phyloP scores from a whole-genome alignment of 2,113 vertebrate genomes.

The Calyptomena viridis region DNA sequence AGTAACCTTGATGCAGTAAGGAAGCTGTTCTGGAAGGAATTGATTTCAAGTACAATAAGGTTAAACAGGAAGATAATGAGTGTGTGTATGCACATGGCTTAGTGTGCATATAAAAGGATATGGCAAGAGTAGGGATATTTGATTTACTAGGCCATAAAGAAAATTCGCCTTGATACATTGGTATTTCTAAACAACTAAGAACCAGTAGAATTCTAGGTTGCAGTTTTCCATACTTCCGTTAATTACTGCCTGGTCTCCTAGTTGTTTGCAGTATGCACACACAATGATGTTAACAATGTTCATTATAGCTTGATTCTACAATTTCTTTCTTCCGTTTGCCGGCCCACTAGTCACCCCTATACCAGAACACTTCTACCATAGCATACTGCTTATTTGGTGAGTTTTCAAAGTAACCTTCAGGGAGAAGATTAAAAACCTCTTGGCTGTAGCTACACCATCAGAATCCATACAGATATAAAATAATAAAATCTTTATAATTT shows the following conservation, averaged over 20 bases:
- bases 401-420: conserved; percentile 35
- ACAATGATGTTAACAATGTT: not conserved
- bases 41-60: not conserved
- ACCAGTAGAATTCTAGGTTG: not conserved
- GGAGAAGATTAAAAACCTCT: conserved; percentile 47
- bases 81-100: not conserved
- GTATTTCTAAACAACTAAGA: not conserved
- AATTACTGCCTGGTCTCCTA: not conserved
- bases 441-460: conserved; percentile 8
- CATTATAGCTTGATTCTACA: not conserved
- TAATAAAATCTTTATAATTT: conserved; percentile 30
- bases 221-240: not conserved
- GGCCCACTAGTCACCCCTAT: not conserved
- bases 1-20: not conserved
- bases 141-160: not conserved
- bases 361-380: not conserved
- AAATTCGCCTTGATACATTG: not conserved
- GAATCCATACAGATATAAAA: conserved; percentile 45
- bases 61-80: not conserved
- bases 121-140: not conserved
- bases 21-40: not conserved
- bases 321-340: not conserved
- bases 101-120: not conserved
- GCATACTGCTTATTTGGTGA: conserved; percentile 28
- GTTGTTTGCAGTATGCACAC: not conserved